These are phyloP conservation scores for Philereme transversata DNA, from an alignment of 2,888 invertebrate species.

Conservation along the genomic window DNA sequence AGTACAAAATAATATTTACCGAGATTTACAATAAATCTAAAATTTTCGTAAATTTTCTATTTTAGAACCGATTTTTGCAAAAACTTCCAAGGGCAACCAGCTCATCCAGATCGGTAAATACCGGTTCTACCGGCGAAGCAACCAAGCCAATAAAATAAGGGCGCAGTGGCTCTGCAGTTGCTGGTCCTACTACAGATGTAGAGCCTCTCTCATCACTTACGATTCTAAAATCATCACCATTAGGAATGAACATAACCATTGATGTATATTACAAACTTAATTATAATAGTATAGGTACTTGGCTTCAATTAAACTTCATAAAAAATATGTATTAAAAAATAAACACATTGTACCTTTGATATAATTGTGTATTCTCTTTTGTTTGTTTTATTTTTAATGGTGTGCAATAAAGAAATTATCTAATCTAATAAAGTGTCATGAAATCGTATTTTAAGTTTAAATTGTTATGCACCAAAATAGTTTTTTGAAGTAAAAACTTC, in stretches of 20 bases:
- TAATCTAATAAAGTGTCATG: too few species aligned
- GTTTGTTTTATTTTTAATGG: too few species aligned
- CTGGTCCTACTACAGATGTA: conserved; percentile 3
- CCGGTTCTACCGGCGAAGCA: conserved; percentile 47
- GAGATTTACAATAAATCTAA: background rate
- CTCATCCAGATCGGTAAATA: conserved; percentile 54
- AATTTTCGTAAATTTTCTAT: background rate
- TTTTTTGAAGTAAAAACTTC: too few species aligned
- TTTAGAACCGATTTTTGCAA: conserved; percentile 27
- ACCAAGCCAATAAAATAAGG: conserved; percentile 4
- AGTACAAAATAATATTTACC: background rate
- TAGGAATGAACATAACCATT: conserved; percentile 50
- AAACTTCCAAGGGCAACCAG: conserved; percentile 49
- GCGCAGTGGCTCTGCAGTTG: conserved; percentile 2
- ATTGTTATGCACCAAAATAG: too few species aligned
- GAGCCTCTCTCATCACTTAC: conserved; percentile 40
- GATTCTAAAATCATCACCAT: conserved; percentile 44
- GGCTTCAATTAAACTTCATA: too few species aligned
- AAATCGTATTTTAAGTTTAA: too few species aligned
- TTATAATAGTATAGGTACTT: background rate
- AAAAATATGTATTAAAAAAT: too few species aligned
- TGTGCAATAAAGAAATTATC: too few species aligned
- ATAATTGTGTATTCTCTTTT: too few species aligned
- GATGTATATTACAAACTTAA: background rate
- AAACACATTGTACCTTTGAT: too few species aligned